phyloP scores from a whole-genome alignment of 1,140 invertebrate species.

The Leptinotarsa texana region DNA sequence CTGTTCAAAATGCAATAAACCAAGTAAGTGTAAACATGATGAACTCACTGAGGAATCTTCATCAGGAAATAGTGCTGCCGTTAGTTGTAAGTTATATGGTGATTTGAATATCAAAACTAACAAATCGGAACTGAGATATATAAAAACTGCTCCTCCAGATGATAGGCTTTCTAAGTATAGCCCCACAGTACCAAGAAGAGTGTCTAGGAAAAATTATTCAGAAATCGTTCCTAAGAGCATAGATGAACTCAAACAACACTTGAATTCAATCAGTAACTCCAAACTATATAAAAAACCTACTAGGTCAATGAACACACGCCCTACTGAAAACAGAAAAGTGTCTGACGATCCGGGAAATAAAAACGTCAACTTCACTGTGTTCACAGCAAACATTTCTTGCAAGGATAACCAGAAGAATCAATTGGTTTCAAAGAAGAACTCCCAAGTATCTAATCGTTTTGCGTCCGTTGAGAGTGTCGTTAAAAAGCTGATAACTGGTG shows the following conservation, averaged over 20 bases:
- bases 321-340: too few relatives aligned
- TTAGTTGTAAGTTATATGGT: too few relatives aligned
- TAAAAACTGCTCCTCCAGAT: too few relatives aligned
- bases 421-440: neutral
- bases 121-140: too few relatives aligned
- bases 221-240: neutral
- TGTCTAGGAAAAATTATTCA: neutral
- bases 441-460: neutral
- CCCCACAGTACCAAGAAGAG: too few relatives aligned
- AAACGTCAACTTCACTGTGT: neutral
- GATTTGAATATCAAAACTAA: too few relatives aligned
- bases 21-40: neutral
- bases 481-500: neutral
- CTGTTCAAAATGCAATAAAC: neutral
- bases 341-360: neutral
- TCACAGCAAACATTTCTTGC: neutral
- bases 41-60: too few relatives aligned
- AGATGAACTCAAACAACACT: neutral
- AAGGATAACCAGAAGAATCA: neutral
- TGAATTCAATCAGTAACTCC: neutral
- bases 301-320: neutral
- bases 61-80: too few relatives aligned
- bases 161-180: too few relatives aligned
- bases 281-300: neutral
- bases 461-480: constrained; percentile 17